phyloP scores from a whole-genome alignment of 1,140 invertebrate genomes.

The Rhyacophila brunnea region DNA sequence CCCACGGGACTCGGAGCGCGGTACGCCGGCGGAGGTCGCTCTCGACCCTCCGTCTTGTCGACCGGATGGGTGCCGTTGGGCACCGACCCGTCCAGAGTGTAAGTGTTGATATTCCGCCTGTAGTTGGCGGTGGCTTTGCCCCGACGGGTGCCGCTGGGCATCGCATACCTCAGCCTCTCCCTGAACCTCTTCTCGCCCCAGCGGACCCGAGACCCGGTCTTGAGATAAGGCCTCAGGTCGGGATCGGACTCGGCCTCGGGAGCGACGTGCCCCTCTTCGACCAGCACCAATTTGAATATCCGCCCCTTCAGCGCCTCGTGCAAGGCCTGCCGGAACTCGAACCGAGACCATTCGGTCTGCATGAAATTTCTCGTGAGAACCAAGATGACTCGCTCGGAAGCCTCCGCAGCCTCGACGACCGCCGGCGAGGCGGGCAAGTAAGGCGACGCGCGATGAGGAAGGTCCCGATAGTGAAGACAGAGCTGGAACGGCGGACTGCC shows the following conservation, averaged over 20 bases:
- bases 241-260: slow-evolving; percentile 81
- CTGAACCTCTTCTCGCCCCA: slow-evolving; percentile 91
- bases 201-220: slow-evolving; percentile 76
- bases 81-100: slow-evolving; percentile 66
- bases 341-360: slow-evolving; percentile 82
- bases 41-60: slow-evolving; percentile 47
- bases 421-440: slow-evolving; percentile 74
- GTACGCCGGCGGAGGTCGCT: slow-evolving; percentile 50
- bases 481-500: slow-evolving; percentile 72
- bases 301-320: slow-evolving; percentile 84
- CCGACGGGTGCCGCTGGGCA: slow-evolving; percentile 62
- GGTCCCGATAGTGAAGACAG: slow-evolving; percentile 82
- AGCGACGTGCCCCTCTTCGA: slow-evolving; percentile 76
- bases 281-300: slow-evolving; percentile 80
- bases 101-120: slow-evolving; percentile 75
- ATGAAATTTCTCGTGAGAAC: slow-evolving; percentile 81
- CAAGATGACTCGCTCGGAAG: slow-evolving; percentile 75
- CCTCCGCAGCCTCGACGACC: slow-evolving; percentile 83
- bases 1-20: slow-evolving; percentile 48
- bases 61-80: slow-evolving; percentile 58
- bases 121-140: slow-evolving; percentile 55
- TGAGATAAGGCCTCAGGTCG: slow-evolving; percentile 83
- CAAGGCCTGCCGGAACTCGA: slow-evolving; percentile 79
- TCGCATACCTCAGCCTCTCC: slow-evolving; percentile 85
- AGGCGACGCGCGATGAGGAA: slow-evolving; percentile 66